These are phyloP conservation scores for Hermaeophaga mercurialis DNA, from an alignment of 2,888 invertebrate species.

Conservation along the genomic window DNA sequence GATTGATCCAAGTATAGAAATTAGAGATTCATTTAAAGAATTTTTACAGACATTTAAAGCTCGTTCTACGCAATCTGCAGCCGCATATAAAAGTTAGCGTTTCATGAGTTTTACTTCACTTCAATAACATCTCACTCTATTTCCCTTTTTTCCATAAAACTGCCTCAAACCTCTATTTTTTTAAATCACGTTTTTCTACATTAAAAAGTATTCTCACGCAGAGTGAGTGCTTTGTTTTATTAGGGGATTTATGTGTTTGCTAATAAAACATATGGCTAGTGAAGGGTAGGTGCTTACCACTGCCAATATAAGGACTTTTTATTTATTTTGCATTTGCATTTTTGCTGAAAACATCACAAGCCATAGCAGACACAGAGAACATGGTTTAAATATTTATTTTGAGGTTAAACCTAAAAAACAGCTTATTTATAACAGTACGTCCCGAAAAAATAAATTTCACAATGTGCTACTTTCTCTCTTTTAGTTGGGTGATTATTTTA, in stretches of 20 bases:
- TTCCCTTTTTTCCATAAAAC: constrained; percentile 9
- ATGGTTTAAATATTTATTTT: too few species aligned
- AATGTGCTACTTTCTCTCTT: too few species aligned
- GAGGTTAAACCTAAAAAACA: too few species aligned
- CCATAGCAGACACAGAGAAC: too few species aligned
- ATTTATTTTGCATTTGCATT: constrained; percentile 27
- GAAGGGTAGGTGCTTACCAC: constrained; percentile 20
- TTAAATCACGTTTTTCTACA: constrained; percentile 17
- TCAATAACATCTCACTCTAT: constrained; percentile 18
- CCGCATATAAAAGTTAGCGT: constrained; percentile 6
- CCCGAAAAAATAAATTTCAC: too few species aligned
- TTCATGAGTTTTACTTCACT: constrained; percentile 7
- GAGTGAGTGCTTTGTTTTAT: constrained; percentile 32
- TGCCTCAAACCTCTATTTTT: constrained; percentile 16
- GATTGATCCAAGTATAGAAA: too few species aligned
- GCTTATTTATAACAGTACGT: too few species aligned
- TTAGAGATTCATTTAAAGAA: too few species aligned
- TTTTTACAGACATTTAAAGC: constrained; percentile 11
- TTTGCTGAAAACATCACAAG: neutral
- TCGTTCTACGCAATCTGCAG: constrained; percentile 6
- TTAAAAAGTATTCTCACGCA: constrained; percentile 17
- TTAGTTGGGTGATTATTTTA: too few species aligned
- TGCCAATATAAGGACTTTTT: constrained; percentile 22
- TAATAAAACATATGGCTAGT: constrained; percentile 39
- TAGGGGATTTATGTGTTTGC: constrained; percentile 38